Percentiles rank a stretch among this genome's conserved stretches.
Evolutionary conservation across 35 echinoderm and acorn worm species (phyloP).

Genomic region (Nesometra sesokonis): DNA sequence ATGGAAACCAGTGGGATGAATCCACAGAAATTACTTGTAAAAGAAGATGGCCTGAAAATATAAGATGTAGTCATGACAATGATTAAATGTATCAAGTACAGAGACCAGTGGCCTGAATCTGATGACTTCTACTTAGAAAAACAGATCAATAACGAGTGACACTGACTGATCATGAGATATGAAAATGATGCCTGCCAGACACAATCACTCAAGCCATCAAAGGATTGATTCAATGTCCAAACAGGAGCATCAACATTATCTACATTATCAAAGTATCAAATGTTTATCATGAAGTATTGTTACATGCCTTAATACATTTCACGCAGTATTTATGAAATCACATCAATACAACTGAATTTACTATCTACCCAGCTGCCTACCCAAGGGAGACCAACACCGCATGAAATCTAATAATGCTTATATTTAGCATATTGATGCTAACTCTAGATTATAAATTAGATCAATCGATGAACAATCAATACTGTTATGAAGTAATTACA

Average conservation of each 20-base stretch:
- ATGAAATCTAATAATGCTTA: background rate
- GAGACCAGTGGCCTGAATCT: background rate
- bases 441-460: no score
- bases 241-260: background rate
- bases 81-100: no score
- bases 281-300: background rate
- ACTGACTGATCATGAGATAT: background rate
- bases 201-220: background rate
- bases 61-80: no score
- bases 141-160: background rate
- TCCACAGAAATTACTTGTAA: no score
- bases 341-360: background rate
- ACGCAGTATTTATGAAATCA: background rate
- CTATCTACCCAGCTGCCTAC: background rate
- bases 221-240: background rate
- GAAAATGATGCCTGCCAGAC: background rate
- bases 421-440: no score
- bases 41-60: no score
- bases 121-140: background rate
- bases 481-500: no score
- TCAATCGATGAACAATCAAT: no score
- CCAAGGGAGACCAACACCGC: background rate
- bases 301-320: background rate
- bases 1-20: no score
- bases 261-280: background rate